Evolutionary conservation across 2,113 vertebrate genomes (phyloP).

Genomic region (Cynopterus brachyotis): DNA sequence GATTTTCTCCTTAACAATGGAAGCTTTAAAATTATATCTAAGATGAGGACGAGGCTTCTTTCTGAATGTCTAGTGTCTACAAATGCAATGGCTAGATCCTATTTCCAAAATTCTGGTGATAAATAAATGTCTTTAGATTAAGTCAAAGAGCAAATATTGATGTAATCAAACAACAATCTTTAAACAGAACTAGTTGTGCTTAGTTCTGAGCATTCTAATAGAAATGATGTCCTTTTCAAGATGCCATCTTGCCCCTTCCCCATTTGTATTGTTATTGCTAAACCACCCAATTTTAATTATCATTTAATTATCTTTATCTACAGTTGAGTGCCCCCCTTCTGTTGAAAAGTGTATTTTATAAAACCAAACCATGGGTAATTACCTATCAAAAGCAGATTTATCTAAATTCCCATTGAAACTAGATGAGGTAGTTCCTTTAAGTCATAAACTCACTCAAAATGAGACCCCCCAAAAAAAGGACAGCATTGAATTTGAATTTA

Average conservation of each 20-base stretch:
- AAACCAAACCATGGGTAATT: slow-evolving; percentile 74
- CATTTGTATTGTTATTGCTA: slow-evolving; percentile 51
- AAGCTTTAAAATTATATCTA: not conserved
- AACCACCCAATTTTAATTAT: slow-evolving; percentile 71
- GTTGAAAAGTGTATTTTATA: slow-evolving; percentile 63
- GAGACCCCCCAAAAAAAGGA: slow-evolving; percentile 1
- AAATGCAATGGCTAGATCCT: not conserved
- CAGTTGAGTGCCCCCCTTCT: slow-evolving; percentile 73
- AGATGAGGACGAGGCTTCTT: not conserved
- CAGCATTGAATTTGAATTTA: not conserved
- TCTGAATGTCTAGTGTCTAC: not conserved
- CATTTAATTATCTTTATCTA: slow-evolving; percentile 76
- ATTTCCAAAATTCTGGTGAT: not conserved
- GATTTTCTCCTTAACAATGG: not conserved
- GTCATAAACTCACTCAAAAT: slow-evolving; percentile 63
- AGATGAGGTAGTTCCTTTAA: slow-evolving; percentile 60
- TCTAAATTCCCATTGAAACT: slow-evolving; percentile 67
- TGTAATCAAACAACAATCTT: slow-evolving; percentile 25
- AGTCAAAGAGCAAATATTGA: not conserved
- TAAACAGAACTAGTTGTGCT: slow-evolving; percentile 35
- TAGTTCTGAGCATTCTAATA: not conserved
- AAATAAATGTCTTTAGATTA: not conserved
- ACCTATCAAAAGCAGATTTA: slow-evolving; percentile 76
- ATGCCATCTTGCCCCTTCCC: slow-evolving; percentile 30
- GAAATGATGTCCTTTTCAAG: slow-evolving; percentile 30